Conservation (phyloP, 53 echinoderm and acorn worm genomes). For the Patiria pectinifera region DNA sequence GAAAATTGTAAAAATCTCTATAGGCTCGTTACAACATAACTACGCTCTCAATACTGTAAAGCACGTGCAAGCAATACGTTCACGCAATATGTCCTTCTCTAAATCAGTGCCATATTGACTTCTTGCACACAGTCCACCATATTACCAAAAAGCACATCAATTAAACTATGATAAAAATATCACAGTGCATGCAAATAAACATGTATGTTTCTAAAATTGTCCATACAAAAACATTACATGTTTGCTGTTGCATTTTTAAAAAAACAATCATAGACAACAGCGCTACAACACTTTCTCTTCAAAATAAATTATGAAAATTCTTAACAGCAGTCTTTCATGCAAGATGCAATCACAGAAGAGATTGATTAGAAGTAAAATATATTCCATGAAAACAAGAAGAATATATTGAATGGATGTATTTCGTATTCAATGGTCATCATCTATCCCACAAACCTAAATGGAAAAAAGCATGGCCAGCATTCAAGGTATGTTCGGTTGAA, state of each 20-base stretch:
- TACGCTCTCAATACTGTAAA: not conserved
- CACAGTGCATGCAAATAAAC: not conserved
- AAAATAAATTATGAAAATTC: not conserved
- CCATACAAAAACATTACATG: not conserved
- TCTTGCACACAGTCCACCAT: not conserved
- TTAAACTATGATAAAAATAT: too few relatives aligned
- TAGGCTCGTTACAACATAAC: not conserved
- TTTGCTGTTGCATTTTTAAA: not conserved
- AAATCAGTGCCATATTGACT: not conserved
- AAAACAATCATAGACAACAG: not conserved
- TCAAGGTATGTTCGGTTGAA: too few relatives aligned
- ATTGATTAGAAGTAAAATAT: not conserved
- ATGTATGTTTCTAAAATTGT: not conserved
- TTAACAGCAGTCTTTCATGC: not conserved
- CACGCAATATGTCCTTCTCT: not conserved
- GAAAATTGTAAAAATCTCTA: not conserved
- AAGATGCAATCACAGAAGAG: not conserved
- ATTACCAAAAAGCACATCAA: not conserved
- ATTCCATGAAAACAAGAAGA: not conserved
- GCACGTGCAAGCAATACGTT: not conserved
- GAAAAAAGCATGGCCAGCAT: too few relatives aligned
- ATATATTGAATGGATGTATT: not conserved
- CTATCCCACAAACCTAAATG: not conserved
- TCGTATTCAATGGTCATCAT: not conserved
- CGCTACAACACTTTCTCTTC: not conserved